A percentile compares a stretch with the other conserved stretches of the same genome.
Conservation (phyloP, 2,113 vertebrate genomes). For the Turnix velox region DNA sequence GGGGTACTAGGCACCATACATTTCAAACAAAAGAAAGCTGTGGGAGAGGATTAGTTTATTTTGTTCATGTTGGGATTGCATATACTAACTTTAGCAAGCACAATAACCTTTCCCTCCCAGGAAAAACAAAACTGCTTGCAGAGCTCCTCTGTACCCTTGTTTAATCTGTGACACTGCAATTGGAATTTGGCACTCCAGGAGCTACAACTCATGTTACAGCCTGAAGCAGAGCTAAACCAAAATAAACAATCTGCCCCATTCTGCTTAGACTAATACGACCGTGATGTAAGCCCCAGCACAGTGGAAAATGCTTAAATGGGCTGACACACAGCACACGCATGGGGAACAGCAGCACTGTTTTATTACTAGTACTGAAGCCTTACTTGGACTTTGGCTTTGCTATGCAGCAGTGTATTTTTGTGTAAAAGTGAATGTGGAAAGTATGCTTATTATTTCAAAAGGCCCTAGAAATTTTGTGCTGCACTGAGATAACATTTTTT, state of each 20-base stretch:
- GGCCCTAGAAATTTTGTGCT: background rate
- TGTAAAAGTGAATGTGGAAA: background rate
- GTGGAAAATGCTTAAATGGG: background rate
- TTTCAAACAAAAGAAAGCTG: background rate
- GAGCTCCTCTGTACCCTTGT: constrained; percentile 54
- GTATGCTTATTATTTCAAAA: background rate
- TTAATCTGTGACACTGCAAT: constrained; percentile 69
- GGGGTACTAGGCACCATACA: background rate
- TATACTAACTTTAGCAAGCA: background rate
- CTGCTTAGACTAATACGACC: constrained; percentile 75
- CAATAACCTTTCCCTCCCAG: background rate
- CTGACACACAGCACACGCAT: background rate
- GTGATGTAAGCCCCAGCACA: constrained; percentile 64
- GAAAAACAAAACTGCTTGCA: constrained; percentile 29
- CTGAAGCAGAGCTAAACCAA: constrained; percentile 72
- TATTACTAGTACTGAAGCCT: background rate
- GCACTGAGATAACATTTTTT: background rate
- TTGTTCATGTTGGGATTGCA: background rate
- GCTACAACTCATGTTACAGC: constrained; percentile 77
- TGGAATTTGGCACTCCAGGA: constrained; percentile 75
- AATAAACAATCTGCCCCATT: constrained; percentile 81
- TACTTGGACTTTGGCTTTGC: background rate
- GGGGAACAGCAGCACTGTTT: background rate
- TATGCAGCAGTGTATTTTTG: background rate
- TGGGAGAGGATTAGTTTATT: background rate